These are phyloP conservation scores for Nasonovia ribisnigri DNA, from an alignment of 2,888 invertebrate species.

Conservation along the genomic window DNA sequence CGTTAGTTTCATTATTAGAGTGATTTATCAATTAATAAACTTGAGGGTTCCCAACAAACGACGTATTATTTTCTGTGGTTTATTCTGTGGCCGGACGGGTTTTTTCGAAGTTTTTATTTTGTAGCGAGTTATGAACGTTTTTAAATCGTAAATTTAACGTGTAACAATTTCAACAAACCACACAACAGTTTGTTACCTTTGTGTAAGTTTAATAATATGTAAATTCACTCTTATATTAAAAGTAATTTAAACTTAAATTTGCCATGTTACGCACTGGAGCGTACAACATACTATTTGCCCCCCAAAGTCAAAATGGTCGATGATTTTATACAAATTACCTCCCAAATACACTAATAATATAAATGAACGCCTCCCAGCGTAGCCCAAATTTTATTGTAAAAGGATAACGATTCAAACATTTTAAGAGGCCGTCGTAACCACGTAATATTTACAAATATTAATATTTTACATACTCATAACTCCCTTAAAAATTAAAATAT, in stretches of 20 bases:
- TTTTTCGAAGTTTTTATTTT: not conserved
- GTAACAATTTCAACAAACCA: not conserved
- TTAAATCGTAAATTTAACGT: no score
- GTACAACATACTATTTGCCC: no score
- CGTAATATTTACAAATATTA: no score
- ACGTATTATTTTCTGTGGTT: not conserved
- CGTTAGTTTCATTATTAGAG: not conserved
- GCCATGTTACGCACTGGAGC: not conserved
- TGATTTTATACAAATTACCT: no score
- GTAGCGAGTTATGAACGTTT: not conserved
- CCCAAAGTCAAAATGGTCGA: no score
- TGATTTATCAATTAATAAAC: not conserved
- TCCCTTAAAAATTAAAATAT: no score
- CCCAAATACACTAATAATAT: no score
- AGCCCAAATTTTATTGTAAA: no score
- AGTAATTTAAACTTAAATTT: not conserved
- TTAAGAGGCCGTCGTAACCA: no score
- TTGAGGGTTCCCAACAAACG: no score
- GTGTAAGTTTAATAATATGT: not conserved
- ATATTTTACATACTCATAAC: no score
- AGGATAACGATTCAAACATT: not conserved
- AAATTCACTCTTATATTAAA: not conserved
- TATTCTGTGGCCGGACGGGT: not conserved
- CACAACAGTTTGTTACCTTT: not conserved
- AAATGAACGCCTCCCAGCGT: no score